Conservation (phyloP, 2,888 invertebrate species). For the Cataglyphis altisquamis region DNA sequence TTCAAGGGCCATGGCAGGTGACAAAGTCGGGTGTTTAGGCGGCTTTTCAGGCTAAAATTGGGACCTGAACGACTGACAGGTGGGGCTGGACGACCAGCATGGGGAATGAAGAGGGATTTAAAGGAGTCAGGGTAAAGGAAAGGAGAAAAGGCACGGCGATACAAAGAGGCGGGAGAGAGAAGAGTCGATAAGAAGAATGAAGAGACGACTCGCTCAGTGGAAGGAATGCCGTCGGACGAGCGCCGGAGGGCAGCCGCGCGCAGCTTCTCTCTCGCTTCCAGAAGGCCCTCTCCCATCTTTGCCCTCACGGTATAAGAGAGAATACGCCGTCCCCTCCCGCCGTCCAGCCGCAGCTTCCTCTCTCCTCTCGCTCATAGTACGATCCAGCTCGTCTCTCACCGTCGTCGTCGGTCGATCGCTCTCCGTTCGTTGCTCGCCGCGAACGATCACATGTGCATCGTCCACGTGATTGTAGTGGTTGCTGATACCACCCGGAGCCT, state of each 20-base stretch:
- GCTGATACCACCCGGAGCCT: constrained; percentile 78
- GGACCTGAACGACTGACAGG: constrained; percentile 68
- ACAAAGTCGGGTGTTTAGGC: constrained; percentile 81
- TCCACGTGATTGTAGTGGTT: constrained; percentile 69
- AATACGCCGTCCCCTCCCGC: constrained; percentile 60
- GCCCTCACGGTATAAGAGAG: constrained; percentile 64
- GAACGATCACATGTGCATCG: constrained; percentile 58
- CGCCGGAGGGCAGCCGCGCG: constrained; percentile 83
- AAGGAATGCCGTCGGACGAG: constrained; percentile 86
- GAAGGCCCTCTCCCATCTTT: constrained; percentile 68
- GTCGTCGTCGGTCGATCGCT: constrained; percentile 54
- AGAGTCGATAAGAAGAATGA: constrained; percentile 77
- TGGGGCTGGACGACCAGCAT: constrained; percentile 61
- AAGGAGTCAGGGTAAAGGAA: constrained; percentile 77
- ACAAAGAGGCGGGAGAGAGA: constrained; percentile 71
- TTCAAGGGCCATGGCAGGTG: constrained; percentile 77
- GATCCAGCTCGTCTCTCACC: constrained; percentile 43
- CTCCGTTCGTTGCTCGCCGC: constrained; percentile 49
- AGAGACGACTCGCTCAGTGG: constrained; percentile 77
- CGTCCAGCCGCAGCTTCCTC: constrained; percentile 9
- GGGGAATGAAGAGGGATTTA: constrained; percentile 65
- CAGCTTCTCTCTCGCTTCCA: constrained; percentile 77
- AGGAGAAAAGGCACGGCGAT: constrained; percentile 60
- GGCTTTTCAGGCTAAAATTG: constrained; percentile 79
- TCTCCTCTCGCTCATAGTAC: background rate